phyloP scores from a whole-genome alignment of 1,140 invertebrate species.

The Diabrotica undecimpunctata region DNA sequence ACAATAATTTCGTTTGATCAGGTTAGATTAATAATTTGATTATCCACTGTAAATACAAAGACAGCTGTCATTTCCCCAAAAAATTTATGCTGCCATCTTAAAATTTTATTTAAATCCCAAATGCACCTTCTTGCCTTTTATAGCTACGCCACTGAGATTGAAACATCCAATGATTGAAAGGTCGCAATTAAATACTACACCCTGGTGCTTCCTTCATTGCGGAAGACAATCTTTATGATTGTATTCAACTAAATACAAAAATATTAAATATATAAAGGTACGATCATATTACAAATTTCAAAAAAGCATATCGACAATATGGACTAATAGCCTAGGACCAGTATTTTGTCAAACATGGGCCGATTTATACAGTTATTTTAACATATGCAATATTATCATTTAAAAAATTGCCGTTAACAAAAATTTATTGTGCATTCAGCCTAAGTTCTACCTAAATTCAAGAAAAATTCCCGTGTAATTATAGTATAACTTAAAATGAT shows the following conservation, averaged over 20 bases:
- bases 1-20: too few relatives aligned
- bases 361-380: not conserved
- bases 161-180: slow-evolving; percentile 45
- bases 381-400: not conserved
- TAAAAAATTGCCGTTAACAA: too few relatives aligned
- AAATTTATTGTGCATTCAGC: too few relatives aligned
- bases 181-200: slow-evolving; percentile 48
- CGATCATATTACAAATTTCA: slow-evolving; percentile 47
- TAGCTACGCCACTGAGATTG: slow-evolving; percentile 26
- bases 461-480: too few relatives aligned
- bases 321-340: slow-evolving; percentile 28
- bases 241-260: slow-evolving; percentile 48
- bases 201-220: slow-evolving; percentile 45
- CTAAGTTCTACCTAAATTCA: too few relatives aligned
- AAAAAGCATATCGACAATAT: slow-evolving; percentile 46
- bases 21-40: too few relatives aligned
- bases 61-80: too few relatives aligned
- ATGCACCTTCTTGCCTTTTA: too few relatives aligned
- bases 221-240: slow-evolving; percentile 49
- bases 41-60: too few relatives aligned
- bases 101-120: too few relatives aligned
- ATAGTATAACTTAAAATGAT: too few relatives aligned
- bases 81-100: too few relatives aligned
- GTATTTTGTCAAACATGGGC: slow-evolving; percentile 9
- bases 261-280: slow-evolving; percentile 49